Conservation (phyloP, 2,797 vertebrate genomes). For the Babyrousa celebensis region DNA sequence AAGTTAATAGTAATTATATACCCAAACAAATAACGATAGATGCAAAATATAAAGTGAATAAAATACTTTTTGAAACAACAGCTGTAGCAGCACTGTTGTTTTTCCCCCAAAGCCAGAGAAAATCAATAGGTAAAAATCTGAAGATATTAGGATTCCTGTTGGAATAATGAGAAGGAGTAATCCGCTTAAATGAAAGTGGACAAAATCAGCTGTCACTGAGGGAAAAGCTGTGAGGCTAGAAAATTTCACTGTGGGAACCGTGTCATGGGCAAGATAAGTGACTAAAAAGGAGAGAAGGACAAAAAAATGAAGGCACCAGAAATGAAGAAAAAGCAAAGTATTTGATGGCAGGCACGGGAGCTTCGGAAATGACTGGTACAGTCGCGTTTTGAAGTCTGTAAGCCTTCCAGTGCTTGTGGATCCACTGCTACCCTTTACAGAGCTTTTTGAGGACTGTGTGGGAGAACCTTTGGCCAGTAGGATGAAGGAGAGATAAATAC, state of each 20-base stretch:
- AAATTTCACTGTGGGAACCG: background rate
- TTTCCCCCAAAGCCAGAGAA: background rate
- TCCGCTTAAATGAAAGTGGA: background rate
- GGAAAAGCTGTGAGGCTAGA: background rate
- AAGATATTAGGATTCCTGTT: background rate
- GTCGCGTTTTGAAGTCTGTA: background rate
- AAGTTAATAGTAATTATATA: background rate
- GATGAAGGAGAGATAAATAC: slow-evolving; percentile 7
- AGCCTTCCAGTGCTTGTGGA: background rate
- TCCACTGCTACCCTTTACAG: background rate
- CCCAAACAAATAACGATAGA: background rate
- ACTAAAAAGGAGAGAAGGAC: background rate
- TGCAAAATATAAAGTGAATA: slow-evolving; percentile 7
- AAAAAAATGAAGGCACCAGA: background rate
- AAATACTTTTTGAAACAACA: background rate
- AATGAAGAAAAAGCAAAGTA: slow-evolving; percentile 36
- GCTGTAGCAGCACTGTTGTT: background rate
- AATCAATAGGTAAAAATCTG: background rate
- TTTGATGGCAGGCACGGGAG: background rate
- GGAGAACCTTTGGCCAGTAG: background rate
- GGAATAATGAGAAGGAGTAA: background rate
- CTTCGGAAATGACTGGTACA: background rate
- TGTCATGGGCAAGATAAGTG: background rate
- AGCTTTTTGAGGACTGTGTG: background rate
- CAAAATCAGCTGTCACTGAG: background rate